Percentiles rank a stretch among this genome's conserved stretches.
phyloP scores from a whole-genome alignment of 1,140 invertebrate genomes.

The Hyles vespertilio region DNA sequence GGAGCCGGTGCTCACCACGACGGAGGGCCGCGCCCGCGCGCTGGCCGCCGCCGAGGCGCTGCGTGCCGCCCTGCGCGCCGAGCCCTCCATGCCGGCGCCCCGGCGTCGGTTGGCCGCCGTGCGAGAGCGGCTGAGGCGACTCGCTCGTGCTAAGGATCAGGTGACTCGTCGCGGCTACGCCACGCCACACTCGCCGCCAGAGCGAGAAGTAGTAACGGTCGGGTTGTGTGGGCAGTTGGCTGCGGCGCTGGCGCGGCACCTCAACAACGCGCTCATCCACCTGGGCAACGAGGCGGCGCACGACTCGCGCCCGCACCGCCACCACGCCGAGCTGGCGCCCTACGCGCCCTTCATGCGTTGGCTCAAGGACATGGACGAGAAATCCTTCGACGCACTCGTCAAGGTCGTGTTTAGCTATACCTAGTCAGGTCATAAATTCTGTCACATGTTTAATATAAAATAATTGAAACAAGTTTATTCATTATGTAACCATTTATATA shows the following conservation, averaged over 20 bases:
- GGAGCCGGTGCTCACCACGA: slow-evolving; percentile 77
- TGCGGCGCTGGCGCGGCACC: slow-evolving; percentile 86
- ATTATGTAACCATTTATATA: too few species aligned
- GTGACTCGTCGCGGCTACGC: not conserved
- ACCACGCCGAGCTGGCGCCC: slow-evolving; percentile 88
- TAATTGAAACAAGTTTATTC: too few species aligned
- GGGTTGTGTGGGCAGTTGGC: slow-evolving; percentile 78
- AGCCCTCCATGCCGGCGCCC: slow-evolving; percentile 20
- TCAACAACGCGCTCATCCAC: slow-evolving; percentile 96
- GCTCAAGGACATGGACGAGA: slow-evolving; percentile 89
- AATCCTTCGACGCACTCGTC: slow-evolving; percentile 86
- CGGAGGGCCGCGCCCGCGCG: slow-evolving; percentile 85
- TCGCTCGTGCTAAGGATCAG: slow-evolving; percentile 89
- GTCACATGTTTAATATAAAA: too few species aligned
- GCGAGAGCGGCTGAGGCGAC: slow-evolving; percentile 90
- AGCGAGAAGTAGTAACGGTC: not conserved
- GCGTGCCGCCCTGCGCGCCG: slow-evolving; percentile 84
- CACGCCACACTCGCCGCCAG: not conserved
- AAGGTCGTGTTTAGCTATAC: slow-evolving; percentile 53
- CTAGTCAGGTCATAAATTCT: too few species aligned
- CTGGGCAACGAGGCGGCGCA: slow-evolving; percentile 77
- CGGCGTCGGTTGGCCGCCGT: slow-evolving; percentile 79
- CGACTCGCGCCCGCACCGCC: slow-evolving; percentile 83
- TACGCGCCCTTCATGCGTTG: slow-evolving; percentile 95
- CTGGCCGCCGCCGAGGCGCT: slow-evolving; percentile 88